Percentiles rank a stretch among this genome's conserved stretches.
Conservation (phyloP, 2,888 invertebrate genomes). For the Lepidocyrtinus sp. region DNA sequence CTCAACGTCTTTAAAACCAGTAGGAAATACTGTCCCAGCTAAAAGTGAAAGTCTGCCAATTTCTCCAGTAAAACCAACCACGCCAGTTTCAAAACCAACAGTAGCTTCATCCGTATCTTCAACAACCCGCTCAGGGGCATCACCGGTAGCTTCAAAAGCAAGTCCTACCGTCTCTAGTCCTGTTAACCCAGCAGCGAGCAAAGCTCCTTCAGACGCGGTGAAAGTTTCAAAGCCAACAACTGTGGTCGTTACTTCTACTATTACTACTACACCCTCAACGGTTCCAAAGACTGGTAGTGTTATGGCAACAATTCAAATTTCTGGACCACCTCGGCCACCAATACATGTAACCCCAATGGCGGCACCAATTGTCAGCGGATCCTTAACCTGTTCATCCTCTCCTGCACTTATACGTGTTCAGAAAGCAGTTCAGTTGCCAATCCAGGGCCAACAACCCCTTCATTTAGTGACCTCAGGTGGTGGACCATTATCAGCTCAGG, state of each 20-base stretch:
- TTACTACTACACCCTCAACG: not conserved
- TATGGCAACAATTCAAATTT: slow-evolving; percentile 31
- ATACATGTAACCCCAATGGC: slow-evolving; percentile 25
- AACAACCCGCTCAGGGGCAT: not conserved
- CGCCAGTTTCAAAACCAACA: not conserved
- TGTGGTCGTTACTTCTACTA: not conserved
- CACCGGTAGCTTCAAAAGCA: not conserved
- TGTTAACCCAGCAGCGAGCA: not conserved
- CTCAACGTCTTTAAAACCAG: slow-evolving; percentile 11
- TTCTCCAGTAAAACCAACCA: not conserved
- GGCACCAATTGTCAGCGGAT: not conserved
- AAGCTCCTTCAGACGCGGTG: not conserved
- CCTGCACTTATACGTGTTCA: slow-evolving; percentile 52
- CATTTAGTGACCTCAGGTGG: slow-evolving; percentile 43
- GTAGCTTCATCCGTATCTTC: not conserved
- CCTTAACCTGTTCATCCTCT: slow-evolving; percentile 11
- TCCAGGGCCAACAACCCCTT: slow-evolving; percentile 32
- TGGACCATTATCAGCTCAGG: slow-evolving; percentile 25
- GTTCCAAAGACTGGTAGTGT: slow-evolving; percentile 11
- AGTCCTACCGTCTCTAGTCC: not conserved
- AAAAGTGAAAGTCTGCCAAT: not conserved
- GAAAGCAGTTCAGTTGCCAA: slow-evolving; percentile 21
- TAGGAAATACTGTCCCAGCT: not conserved
- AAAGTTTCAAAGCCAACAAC: slow-evolving; percentile 14
- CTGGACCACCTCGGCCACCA: slow-evolving; percentile 25